Base-by-base conservation (phyloP, 2,888 invertebrate genomes). In the Schizotus pectinicornis region DNA sequence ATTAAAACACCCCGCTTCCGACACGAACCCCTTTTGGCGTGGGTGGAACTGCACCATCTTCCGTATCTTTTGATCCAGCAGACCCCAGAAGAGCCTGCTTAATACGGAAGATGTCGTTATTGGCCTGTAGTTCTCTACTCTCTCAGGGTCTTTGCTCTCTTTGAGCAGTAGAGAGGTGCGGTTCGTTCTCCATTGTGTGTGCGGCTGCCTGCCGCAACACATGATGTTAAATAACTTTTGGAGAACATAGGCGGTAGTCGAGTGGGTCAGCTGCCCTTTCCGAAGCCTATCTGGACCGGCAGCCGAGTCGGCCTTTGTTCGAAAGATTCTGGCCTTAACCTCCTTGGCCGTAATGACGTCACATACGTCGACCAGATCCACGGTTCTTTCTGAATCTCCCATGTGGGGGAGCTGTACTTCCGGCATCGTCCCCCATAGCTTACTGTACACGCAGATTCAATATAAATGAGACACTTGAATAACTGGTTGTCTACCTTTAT, bases 101-200 rank as follows among this genome's bases (percentile, higher is more conserved):
- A 77, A 38, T 2, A 77, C 35, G 0, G 72, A 75, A 2, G 67
- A 43, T 0, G 77, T 70, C 0, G 74, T 78, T 0, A 77, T 67
- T 0, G 75, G 75, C 0, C 76, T 49, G 61, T 73, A 77, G 53
- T 71, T 75, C 6, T 60, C 70, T 0, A 65, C 65, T 9, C 62
- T 50, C 0, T 1, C 30, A 0, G 34, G 12, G 48, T 76, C 73
- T 37, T 75, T 75, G 0, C 73, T 73, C n/a, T 65, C 64, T 47
- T 77, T 77, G 0, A 68, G 73, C 0, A 78, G 62, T 0, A 76
- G 59, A 0, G 69, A 70, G 0, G 76, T 77, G 8, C 74, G 62
- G 46, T 75, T 77, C 36, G 7, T 50, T 13, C 67, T 69, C 74
- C 75, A 77, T 1, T 52, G n/a, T n/a, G n/a, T n/a, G n/a, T n/a